A percentile compares a stretch with the other conserved stretches of the same genome.
Evolutionary conservation across 2,888 invertebrate genomes (phyloP).

Genomic region (Drosophila multiciliata): DNA sequence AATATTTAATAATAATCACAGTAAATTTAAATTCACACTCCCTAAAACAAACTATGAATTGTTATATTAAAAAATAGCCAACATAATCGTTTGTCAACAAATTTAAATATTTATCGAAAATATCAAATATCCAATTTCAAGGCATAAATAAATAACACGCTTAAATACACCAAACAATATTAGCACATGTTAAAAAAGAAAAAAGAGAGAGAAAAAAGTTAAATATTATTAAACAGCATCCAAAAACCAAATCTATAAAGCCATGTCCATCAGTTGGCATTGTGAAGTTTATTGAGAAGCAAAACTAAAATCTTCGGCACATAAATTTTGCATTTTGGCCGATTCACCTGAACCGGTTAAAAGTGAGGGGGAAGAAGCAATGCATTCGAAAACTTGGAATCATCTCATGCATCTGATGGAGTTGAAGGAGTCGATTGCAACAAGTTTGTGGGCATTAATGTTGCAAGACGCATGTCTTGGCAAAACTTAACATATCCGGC

Average conservation of each 20-base stretch:
- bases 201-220: neutral
- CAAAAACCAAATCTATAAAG: neutral
- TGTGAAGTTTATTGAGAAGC: constrained; percentile 11
- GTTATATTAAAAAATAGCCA: neutral
- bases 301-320: constrained; percentile 22
- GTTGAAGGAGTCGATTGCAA: constrained; percentile 43
- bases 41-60: neutral
- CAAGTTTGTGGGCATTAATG: constrained; percentile 50
- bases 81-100: neutral
- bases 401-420: constrained; percentile 9
- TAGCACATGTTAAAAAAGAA: neutral
- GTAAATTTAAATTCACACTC: neutral
- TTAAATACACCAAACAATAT: no score
- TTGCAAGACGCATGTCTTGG: constrained; percentile 68
- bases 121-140: neutral
- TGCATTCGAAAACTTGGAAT: constrained; percentile 14
- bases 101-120: neutral
- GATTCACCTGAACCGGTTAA: constrained; percentile 21
- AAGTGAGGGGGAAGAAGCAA: constrained; percentile 18
- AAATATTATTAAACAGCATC: constrained; percentile 1
- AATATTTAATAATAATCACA: neutral
- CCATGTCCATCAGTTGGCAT: neutral
- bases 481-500: constrained; percentile 80
- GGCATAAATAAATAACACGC: neutral
- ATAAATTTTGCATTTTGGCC: constrained; percentile 21